These are phyloP conservation scores for Liparis tanakae DNA, from an alignment of 2,797 vertebrate genomes.

Conservation along the genomic window DNA sequence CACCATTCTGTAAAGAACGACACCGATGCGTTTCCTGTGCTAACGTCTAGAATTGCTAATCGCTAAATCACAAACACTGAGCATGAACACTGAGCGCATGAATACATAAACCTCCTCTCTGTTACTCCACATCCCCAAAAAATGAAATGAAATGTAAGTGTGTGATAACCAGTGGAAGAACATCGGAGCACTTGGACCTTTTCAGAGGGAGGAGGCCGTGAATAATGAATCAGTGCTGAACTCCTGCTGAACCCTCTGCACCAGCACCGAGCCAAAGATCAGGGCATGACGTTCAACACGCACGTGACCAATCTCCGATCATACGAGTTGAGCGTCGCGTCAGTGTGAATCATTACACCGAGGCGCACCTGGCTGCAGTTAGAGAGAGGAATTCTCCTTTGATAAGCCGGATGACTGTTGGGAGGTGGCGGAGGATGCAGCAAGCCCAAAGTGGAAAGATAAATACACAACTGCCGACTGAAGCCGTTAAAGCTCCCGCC, in stretches of 20 bases:
- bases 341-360: slow-evolving; percentile 66
- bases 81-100: background rate
- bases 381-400: slow-evolving; percentile 58
- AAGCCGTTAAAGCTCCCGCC: slow-evolving; percentile 69
- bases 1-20: slow-evolving; percentile 53
- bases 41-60: slow-evolving; percentile 33
- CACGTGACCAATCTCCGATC: slow-evolving; percentile 53
- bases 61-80: slow-evolving; percentile 27
- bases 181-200: slow-evolving; percentile 26
- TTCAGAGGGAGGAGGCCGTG: slow-evolving; percentile 52
- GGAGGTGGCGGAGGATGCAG: slow-evolving; percentile 46
- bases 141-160: background rate
- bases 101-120: slow-evolving; percentile 23
- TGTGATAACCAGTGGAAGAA: slow-evolving; percentile 20
- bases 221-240: slow-evolving; percentile 80
- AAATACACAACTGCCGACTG: slow-evolving; percentile 67
- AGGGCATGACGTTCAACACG: slow-evolving; percentile 68
- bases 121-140: background rate
- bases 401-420: slow-evolving; percentile 69
- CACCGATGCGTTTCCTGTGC: slow-evolving; percentile 37
- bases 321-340: slow-evolving; percentile 36
- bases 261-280: slow-evolving; percentile 70
- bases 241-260: slow-evolving; percentile 74
- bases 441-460: slow-evolving; percentile 68
- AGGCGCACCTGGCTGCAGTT: slow-evolving; percentile 67